phyloP scores from a whole-genome alignment of 2,797 vertebrate species.

The Steatocranus sp. region DNA sequence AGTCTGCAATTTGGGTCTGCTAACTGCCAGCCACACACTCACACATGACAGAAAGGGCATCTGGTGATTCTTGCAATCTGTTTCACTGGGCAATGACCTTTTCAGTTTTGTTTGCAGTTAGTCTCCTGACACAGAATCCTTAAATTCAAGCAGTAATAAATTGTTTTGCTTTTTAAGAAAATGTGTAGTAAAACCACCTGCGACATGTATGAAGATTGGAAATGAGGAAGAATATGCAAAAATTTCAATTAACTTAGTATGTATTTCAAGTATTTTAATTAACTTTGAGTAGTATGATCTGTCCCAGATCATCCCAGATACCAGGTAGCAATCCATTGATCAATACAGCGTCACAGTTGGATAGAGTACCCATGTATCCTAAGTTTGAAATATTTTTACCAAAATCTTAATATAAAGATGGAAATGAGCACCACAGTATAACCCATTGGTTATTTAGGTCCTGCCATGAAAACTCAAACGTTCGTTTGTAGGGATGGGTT shows the following conservation, averaged over 20 bases:
- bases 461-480: neutral
- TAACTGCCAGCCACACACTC: neutral
- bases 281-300: neutral
- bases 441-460: neutral
- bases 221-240: neutral
- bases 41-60: conserved; percentile 38
- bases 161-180: neutral
- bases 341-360: neutral
- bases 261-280: neutral
- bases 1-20: neutral
- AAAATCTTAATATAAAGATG: neutral
- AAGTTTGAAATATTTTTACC: neutral
- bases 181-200: neutral
- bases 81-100: conserved; percentile 37
- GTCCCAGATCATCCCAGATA: neutral
- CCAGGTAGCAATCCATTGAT: neutral
- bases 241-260: neutral
- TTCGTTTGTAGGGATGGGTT: no score
- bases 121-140: neutral
- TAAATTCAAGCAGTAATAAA: neutral
- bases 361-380: neutral
- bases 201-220: neutral
- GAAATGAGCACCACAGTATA: neutral
- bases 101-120: conserved; percentile 7
- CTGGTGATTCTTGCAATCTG: conserved; percentile 20